Base-by-base conservation (phyloP, 2,888 invertebrate genomes). In the Pristionchus exspectatus region DNA sequence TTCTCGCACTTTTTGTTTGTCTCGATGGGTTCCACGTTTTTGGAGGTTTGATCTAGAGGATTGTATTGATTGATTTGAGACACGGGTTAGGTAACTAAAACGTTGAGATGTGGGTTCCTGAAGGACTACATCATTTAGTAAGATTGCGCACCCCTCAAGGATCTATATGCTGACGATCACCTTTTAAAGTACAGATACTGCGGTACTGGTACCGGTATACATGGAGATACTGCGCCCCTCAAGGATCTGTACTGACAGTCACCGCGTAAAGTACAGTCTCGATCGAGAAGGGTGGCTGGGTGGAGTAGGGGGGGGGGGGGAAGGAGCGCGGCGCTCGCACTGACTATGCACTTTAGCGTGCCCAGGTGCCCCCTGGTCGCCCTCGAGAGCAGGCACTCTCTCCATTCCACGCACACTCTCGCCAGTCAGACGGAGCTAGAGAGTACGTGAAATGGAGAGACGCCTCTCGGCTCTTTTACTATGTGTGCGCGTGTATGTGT, bases 401-500 rank as follows among this genome's bases (percentile, higher is more conserved):
- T 10, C 9, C 63, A 3, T 24, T 63, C 63, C 24, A 24, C 63
- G 3, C 24, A 1, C n/a, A 1, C 63, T 24, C 56, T 56, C 18
- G 18, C 56, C 14, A 56, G 56, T 56, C 56, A 56, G 56, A 56
- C 56, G 56, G 56, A 27, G 24, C 66, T 27, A 66, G 66, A 24
- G 66, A 27, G 66, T 4, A 27, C 12, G 66, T n/a, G 27, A 66
- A 66, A n/a, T 66, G 66, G 27, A 66, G 66, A 66, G 66, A 66
- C n/a, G 7, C 66, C 72, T 30, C 27, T 30, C 16, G 27, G 38
- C 30, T 38, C 30, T 21, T 74, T 38, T 74, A 74, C 74, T 38
- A 74, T 74, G 74, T 21, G 72, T 30, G 69, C 21, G n/a, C n/a
- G n/a, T n/a, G 38, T 38, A 63, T 74, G 74, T 74, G 38, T 30